Base-by-base conservation (phyloP, 2,113 vertebrate species). In the Tachysurus vachellii region DNA sequence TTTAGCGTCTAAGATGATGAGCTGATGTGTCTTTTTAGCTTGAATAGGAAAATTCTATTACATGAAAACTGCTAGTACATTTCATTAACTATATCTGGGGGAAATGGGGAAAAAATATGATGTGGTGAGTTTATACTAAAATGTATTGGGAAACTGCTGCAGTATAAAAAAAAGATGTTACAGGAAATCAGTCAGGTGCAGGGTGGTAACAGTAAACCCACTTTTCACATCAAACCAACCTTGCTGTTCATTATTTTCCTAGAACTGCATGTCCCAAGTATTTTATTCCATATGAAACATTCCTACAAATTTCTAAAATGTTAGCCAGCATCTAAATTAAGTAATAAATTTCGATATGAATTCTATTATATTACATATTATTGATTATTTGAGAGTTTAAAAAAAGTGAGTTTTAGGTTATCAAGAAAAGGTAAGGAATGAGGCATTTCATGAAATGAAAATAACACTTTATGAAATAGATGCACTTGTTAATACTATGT, bases 381-480 rank as follows among this genome's bases (percentile, higher is more conserved):
- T 53, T 76, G 73, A 77, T 77, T 17, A 16, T 54, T 54, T 77
- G 53, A 3, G 12, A 17, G 73, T n/a, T 50, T n/a, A 53, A 2
- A 53, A 53, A 12, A 54, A 54, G 75, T 31, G 17, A 80, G 76
- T 57, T 23, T 21, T 19, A 56, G 14, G 16, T 36, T n/a, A 57
- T 73, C 80, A 90, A 81, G 47, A 86, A 88, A 88, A 85, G 31
- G 56, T 86, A 87, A 87, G 12, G 87, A 90, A 87, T 26, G 87
- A 90, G 83, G 31, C 87, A 82, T 77, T 80, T 77, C 13, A 26
- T 77, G 83, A 88, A 88, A 86, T 86, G 87, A 88, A 90, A 88
- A 90, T 88, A 85, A 82, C 87, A 90, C 81, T 90, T 88, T 90
- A 90, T 90, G 87, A 90, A 90, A 90, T 86, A 68, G 79, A 85